phyloP scores from a whole-genome alignment of 1,140 invertebrate species.

The Augochlora pura region DNA sequence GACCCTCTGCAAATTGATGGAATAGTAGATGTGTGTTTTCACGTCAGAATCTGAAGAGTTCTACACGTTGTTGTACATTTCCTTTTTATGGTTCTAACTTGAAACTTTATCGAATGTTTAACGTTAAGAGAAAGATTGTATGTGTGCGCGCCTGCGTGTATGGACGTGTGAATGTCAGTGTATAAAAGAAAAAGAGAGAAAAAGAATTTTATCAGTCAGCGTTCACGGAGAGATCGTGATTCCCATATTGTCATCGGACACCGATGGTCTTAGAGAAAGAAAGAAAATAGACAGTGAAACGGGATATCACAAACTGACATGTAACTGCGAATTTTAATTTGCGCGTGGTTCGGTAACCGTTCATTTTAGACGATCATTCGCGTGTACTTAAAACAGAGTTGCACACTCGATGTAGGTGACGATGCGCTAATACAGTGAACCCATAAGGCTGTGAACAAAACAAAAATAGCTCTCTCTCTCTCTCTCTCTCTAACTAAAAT shows the following conservation, averaged over 20 bases:
- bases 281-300: neutral
- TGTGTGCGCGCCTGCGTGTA: neutral
- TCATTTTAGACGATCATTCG: neutral
- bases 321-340: neutral
- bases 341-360: neutral
- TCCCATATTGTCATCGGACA: constrained; percentile 26
- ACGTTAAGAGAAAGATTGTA: constrained; percentile 33
- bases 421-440: no score
- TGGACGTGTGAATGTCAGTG: neutral
- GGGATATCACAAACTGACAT: neutral
- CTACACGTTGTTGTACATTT: constrained; percentile 63
- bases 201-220: constrained; percentile 52
- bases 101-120: constrained; percentile 54
- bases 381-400: constrained; percentile 15
- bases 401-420: no score
- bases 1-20: no score
- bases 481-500: no score
- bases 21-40: constrained; percentile 8
- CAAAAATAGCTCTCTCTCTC: no score
- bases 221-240: constrained; percentile 24
- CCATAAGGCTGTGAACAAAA: no score
- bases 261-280: constrained; percentile 13
- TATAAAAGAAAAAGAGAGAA: neutral
- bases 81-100: constrained; percentile 61
- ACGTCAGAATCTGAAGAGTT: constrained; percentile 51